Percentiles rank a stretch among this genome's conserved stretches.
phyloP scores from a whole-genome alignment of 1,140 invertebrate species.

The Ganaspis sp. region DNA sequence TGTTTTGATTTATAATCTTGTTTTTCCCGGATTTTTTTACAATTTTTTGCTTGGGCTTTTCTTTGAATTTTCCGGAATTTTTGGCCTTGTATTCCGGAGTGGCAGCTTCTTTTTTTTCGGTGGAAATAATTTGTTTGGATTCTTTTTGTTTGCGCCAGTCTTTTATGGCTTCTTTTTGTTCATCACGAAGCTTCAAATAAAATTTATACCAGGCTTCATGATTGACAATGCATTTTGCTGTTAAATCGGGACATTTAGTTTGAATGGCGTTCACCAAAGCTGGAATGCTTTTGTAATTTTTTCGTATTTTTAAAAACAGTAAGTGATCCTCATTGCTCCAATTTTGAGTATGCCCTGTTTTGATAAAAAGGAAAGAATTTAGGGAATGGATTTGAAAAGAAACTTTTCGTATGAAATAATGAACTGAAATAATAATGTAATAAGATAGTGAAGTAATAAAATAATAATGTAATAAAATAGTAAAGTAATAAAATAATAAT shows the following conservation, averaged over 20 bases:
- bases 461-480: too few species aligned
- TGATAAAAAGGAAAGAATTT: conserved; percentile 32
- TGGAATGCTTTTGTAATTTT: conserved; percentile 61
- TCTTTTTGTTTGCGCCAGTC: conserved; percentile 65
- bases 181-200: conserved; percentile 66
- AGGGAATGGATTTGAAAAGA: too few species aligned
- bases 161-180: conserved; percentile 59
- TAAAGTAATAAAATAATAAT: too few species aligned
- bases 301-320: conserved; percentile 66
- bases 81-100: too few species aligned
- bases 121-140: conserved; percentile 6
- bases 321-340: conserved; percentile 71
- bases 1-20: conserved; percentile 32
- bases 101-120: conserved; percentile 33
- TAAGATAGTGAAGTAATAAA: too few species aligned
- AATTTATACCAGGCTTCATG: conserved; percentile 73
- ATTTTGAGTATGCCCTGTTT: conserved; percentile 65
- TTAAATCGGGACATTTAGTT: conserved; percentile 68
- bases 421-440: too few species aligned
- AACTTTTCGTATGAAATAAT: too few species aligned
- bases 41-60: conserved; percentile 29
- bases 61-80: conserved; percentile 19
- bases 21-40: conserved; percentile 36
- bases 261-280: conserved; percentile 61
- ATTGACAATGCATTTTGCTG: conserved; percentile 66